A percentile compares a stretch with the other conserved stretches of the same genome.
phyloP scores from a whole-genome alignment of 2,113 vertebrate species.

The Coryphaenoides rupestris region DNA sequence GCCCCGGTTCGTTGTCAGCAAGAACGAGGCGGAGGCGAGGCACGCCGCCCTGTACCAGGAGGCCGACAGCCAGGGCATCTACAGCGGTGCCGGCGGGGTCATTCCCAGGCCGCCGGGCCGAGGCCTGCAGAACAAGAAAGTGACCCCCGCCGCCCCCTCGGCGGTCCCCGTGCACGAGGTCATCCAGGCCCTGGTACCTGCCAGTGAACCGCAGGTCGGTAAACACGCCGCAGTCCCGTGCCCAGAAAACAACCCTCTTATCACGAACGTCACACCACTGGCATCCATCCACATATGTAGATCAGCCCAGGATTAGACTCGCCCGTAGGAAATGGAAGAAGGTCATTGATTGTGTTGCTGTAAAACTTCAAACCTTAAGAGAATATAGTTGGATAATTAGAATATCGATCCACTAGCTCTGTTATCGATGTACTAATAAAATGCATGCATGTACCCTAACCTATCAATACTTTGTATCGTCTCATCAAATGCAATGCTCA shows the following conservation, averaged over 20 bases:
- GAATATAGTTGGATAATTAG: too few species aligned
- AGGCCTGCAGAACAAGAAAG: slow-evolving; percentile 86
- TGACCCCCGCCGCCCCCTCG: slow-evolving; percentile 40
- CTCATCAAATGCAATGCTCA: too few species aligned
- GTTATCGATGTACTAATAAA: too few species aligned
- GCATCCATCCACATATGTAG: too few species aligned
- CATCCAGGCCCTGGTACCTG: slow-evolving; percentile 78
- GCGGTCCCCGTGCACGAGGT: slow-evolving; percentile 84
- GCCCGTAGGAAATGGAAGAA: too few species aligned
- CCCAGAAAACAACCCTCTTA: background rate
- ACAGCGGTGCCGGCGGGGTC: slow-evolving; percentile 84
- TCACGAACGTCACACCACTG: too few species aligned
- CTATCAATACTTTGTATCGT: too few species aligned
- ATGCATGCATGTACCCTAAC: too few species aligned
- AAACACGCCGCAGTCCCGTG: background rate
- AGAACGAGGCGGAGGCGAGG: slow-evolving; percentile 90
- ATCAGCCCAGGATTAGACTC: too few species aligned
- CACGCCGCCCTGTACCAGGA: slow-evolving; percentile 85
- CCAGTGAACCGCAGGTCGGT: slow-evolving; percentile 84
- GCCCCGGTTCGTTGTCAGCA: slow-evolving; percentile 89
- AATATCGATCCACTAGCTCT: too few species aligned
- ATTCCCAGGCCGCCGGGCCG: slow-evolving; percentile 92
- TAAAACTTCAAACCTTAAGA: too few species aligned
- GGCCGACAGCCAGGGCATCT: slow-evolving; percentile 86
- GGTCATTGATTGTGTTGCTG: too few species aligned